A percentile compares a stretch with the other conserved stretches of the same genome.
These are phyloP conservation scores for Darwinula stevensoni DNA, from an alignment of 2,888 invertebrate species.

Conservation along the genomic window DNA sequence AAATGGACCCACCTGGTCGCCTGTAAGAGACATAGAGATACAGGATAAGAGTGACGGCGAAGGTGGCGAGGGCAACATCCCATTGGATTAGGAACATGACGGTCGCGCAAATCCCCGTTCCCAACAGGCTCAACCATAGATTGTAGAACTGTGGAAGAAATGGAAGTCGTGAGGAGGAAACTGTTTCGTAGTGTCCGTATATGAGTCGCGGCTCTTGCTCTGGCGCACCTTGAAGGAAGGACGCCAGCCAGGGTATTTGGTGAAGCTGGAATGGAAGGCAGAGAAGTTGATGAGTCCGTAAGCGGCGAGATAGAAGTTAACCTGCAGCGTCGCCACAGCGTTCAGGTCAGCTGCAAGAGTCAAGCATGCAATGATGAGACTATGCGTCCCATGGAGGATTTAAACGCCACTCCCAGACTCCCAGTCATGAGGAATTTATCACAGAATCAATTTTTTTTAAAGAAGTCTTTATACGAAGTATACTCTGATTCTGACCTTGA, in stretches of 20 bases:
- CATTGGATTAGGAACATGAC: conserved; percentile 90
- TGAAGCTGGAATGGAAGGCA: conserved; percentile 22
- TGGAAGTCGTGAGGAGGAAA: too few species aligned
- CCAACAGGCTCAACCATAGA: conserved; percentile 55
- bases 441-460: too few species aligned
- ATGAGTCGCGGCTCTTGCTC: too few species aligned
- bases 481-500: too few species aligned
- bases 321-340: conserved; percentile 21
- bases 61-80: conserved; percentile 69
- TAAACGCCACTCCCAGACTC: too few species aligned
- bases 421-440: too few species aligned
- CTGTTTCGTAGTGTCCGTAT: too few species aligned
- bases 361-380: too few species aligned
- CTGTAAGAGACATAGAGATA: conserved; percentile 76
- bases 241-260: conserved; percentile 20
- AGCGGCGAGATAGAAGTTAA: conserved; percentile 23
- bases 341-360: conserved; percentile 19
- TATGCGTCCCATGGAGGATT: too few species aligned
- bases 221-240: conserved; percentile 15
- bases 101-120: conserved; percentile 48
- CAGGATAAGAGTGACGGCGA: conserved; percentile 53
- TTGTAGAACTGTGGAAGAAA: conserved; percentile 48
- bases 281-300: conserved; percentile 24
- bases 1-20: conserved; percentile 74
- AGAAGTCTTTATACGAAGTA: too few species aligned